Evolutionary conservation across 2,797 vertebrate species (phyloP), one percentile per base, ranked within the genome.

Genomic region (Liparis tanakae): DNA sequence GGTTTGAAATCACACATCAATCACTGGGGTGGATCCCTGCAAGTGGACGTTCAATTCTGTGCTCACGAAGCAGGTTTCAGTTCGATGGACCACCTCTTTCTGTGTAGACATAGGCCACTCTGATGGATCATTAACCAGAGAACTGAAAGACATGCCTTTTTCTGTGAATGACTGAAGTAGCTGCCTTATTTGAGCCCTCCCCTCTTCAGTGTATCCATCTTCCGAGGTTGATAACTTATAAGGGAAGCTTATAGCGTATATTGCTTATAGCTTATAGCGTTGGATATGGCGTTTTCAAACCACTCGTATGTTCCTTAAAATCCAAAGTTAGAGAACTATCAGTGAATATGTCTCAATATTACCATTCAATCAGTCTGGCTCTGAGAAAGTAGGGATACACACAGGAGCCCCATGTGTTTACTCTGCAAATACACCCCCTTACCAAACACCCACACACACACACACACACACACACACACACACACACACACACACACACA

Each of bases 101-200:
- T 72, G 61, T 85, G 57, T 79, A 48, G 36, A 22, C 56, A 48
- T 82, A 74, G 73, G 78, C 74, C 63, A 22, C 10, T 78, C 60
- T 30, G 67, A 87, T 91, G 61, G 92, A 88, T 91, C 76, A 92
- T 92, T 92, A 90, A 89, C 89, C 46, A 37, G 69, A 72, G 46
- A 75, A 70, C 69, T 74, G 58, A 84, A 72, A 81, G 68, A 66
- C 30, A 9, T 72, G 65, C 67, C 30, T 70, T 57, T 57, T 57
- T 43, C 58, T 76, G 54, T 58, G 68, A 73, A 60, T 51, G 50
- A 59, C 56, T 59, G 43, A 51, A 54, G 30, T 39, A 43, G 33
- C 43, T 30, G 56, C 25, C 22, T 37, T 33, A 4, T 64, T 71
- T 56, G 15, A 66, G 39, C 25, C 33, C n/a, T 36, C 25, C 5